Base-by-base conservation (phyloP, 2,888 invertebrate genomes). In the Heliconius charithonia region DNA sequence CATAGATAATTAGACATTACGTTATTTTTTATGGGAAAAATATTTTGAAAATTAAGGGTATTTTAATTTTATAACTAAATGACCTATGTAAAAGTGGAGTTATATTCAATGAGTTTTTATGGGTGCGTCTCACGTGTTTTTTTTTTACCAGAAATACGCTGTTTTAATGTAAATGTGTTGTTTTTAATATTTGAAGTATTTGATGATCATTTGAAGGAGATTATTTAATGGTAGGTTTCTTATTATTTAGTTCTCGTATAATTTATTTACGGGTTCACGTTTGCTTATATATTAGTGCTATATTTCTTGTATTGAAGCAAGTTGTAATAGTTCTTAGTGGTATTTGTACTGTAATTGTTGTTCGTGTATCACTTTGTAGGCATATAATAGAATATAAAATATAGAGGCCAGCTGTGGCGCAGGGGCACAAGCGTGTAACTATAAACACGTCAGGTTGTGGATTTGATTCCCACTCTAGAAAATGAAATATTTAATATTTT, bases 221-320 rank as follows among this genome's bases (percentile, higher is more conserved):
- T 16, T 22, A 59, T 59, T 22, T 59, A 72, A 72, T 72, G 72
- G 59, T 72, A 72, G 72, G 72, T 72, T 2, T 22, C 56, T 59
- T 37, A 56, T 29, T 27, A 27, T 59, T 72, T 72, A 16, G 7
- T 72, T 71, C 13, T n/a, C 4, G n/a, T 13, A 3, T 13, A 41
- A 1, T 69, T 67, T 41, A 4, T 32, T 67, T 22, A 16, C 7
- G n/a, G 9, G 59, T n/a, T 10, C n/a, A n/a, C n/a, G 10, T n/a
- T n/a, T 59, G 3, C 10, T 10, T n/a, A 56, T 6, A 56, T 10
- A n/a, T n/a, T n/a, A 3, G 0, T n/a, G 0, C 10, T 22, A 9
- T 22, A 22, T 51, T 22, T 51, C 37, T 59, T 59, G 0, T n/a
- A 3, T 59, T 45, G 16, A 16, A 4, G 4, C 6, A 16, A 51